These are phyloP conservation scores for Clytia hemisphaerica DNA, from an alignment of 30 jellyfish, hydroid and myxozoan genomes.

Conservation along the genomic window DNA sequence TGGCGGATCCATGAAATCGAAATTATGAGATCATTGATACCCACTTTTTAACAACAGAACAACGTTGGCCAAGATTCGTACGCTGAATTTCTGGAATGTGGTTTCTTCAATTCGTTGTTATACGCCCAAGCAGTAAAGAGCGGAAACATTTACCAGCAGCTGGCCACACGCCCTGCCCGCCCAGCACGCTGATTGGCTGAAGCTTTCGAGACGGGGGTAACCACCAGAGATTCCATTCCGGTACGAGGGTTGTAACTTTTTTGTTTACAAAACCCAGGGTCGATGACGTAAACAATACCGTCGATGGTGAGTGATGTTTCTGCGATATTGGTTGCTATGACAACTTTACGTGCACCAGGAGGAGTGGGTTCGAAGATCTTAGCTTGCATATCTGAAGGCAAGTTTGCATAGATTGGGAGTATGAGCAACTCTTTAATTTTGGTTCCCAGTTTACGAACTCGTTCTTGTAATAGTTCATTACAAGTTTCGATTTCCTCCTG, in stretches of 20 bases:
- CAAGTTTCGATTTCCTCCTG: constrained; percentile 99
- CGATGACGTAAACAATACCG: constrained; percentile 81
- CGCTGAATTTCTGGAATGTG: constrained; percentile 98
- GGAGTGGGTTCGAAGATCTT: constrained; percentile 99
- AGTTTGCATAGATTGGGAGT: constrained; percentile 93
- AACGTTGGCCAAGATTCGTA: constrained; percentile 95
- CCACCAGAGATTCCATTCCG: constrained; percentile 98
- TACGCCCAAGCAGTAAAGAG: constrained; percentile 98
- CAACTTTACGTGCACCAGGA: constrained; percentile 99
- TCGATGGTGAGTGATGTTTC: constrained; percentile 82
- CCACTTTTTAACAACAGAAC: constrained; percentile 92
- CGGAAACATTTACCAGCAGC: constrained; percentile 99
- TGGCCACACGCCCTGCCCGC: constrained; percentile 99
- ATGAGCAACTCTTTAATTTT: constrained; percentile 81
- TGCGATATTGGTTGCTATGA: constrained; percentile 93
- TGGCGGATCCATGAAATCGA: constrained; percentile 99
- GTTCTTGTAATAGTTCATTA: constrained; percentile 78
- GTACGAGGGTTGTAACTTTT: constrained; percentile 99
- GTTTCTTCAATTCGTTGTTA: constrained; percentile 91
- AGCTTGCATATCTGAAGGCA: constrained; percentile 99
- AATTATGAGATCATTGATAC: constrained; percentile 90
- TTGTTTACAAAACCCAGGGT: constrained; percentile 98
- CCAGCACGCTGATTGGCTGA: constrained; percentile 99
- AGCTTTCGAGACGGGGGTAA: constrained; percentile 97
- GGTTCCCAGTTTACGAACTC: constrained; percentile 83